A percentile compares a stretch with the other conserved stretches of the same genome.
Conservation (phyloP, 2,888 invertebrate species). For the Mesodorylaimus sp. region DNA sequence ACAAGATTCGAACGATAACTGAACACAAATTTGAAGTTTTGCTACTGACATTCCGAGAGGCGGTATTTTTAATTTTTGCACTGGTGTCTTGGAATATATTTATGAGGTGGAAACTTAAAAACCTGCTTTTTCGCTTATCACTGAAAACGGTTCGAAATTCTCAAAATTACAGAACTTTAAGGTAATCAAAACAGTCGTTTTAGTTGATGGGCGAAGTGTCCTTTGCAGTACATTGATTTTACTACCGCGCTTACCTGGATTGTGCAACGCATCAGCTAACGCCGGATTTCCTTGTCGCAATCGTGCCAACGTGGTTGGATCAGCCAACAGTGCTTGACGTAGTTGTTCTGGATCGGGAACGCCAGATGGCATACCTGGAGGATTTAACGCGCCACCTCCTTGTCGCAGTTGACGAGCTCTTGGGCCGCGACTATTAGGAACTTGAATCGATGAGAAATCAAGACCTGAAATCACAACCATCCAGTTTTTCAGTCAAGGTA, state of each 20-base stretch:
- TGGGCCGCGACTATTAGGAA: not conserved
- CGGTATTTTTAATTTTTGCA: no score
- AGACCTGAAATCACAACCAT: slow-evolving; percentile 3
- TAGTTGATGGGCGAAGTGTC: no score
- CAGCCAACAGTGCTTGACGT: slow-evolving; percentile 38
- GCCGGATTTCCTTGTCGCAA: slow-evolving; percentile 80
- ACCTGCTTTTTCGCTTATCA: no score
- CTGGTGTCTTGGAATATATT: no score
- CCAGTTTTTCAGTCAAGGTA: not conserved
- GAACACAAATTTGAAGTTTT: no score
- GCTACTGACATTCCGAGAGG: no score
- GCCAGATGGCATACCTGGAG: slow-evolving; percentile 41
- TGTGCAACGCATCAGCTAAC: slow-evolving; percentile 69
- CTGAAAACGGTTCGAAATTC: no score
- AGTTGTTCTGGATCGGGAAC: slow-evolving; percentile 13
- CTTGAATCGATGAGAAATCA: slow-evolving; percentile 9
- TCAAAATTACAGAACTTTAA: no score
- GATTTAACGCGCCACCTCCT: slow-evolving; percentile 13
- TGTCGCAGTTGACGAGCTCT: slow-evolving; percentile 1
- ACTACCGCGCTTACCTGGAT: not conserved
- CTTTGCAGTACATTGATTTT: not conserved
- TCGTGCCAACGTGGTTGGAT: slow-evolving; percentile 71
- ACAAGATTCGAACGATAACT: no score
- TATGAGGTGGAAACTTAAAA: no score
- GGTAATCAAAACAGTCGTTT: no score